Percentiles rank a stretch among this genome's conserved stretches.
Conservation (phyloP, 2,888 invertebrate genomes). For the Mesochorus sp. region DNA sequence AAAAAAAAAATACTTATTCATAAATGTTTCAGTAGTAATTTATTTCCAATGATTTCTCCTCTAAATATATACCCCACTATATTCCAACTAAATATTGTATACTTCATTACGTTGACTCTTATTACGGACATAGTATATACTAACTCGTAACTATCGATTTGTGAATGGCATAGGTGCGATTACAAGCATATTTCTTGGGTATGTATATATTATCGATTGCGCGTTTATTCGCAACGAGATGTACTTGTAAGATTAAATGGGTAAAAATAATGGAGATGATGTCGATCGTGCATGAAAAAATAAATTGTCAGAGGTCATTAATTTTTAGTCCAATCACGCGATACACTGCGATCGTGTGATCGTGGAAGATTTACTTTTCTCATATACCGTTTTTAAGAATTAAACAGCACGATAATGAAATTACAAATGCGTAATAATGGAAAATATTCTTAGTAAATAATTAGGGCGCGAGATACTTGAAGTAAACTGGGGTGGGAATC, state of each 20-base stretch:
- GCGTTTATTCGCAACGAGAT: slow-evolving; percentile 2
- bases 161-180: slow-evolving; percentile 13
- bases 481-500: no score
- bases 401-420: no score
- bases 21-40: no score
- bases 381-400: neutral
- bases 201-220: slow-evolving; percentile 28
- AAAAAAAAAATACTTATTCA: no score
- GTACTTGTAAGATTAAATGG: slow-evolving; percentile 9
- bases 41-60: no score
- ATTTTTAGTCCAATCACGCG: neutral
- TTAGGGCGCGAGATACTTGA: no score
- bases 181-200: slow-evolving; percentile 8
- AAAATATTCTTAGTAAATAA: no score
- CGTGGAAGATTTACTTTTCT: no score
- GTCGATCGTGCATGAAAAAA: neutral
- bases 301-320: neutral
- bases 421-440: no score
- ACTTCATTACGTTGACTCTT: neutral
- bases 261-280: neutral
- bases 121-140: slow-evolving; percentile 14
- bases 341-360: no score
- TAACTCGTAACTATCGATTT: slow-evolving; percentile 44
- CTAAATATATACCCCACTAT: neutral
- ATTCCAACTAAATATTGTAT: neutral